These are phyloP conservation scores for Leptoclinus maculatus DNA, from an alignment of 2,797 vertebrate genomes.

Conservation along the genomic window DNA sequence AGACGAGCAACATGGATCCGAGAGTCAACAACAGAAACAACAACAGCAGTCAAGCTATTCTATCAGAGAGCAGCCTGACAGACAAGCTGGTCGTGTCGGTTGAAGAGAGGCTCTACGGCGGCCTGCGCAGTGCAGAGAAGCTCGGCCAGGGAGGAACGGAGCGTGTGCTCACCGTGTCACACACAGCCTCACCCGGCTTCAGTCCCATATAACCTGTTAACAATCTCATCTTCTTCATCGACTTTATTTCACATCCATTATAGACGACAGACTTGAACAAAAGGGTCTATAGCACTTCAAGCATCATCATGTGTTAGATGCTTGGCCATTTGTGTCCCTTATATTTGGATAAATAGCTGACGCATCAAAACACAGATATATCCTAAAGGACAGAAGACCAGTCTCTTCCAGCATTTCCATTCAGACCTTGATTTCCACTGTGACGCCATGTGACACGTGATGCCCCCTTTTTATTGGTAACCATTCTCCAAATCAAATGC, in stretches of 20 bases:
- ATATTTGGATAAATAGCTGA: conserved; percentile 8
- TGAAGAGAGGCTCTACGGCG: conserved; percentile 87
- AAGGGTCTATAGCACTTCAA: conserved; percentile 32
- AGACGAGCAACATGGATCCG: conserved; percentile 67
- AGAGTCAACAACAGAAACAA: conserved; percentile 79
- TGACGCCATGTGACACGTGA: conserved; percentile 67
- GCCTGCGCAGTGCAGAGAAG: conserved; percentile 73
- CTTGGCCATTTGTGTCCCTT: background rate
- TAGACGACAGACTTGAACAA: conserved; percentile 3
- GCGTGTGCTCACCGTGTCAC: conserved; percentile 74
- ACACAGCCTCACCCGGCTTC: conserved; percentile 87
- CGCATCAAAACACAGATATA: conserved; percentile 16
- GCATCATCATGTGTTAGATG: conserved; percentile 9
- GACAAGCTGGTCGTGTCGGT: conserved; percentile 86
- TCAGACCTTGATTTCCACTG: conserved; percentile 68
- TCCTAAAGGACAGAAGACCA: conserved; percentile 18
- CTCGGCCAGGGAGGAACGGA: conserved; percentile 69
- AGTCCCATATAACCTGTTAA: conserved; percentile 83
- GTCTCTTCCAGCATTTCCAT: conserved; percentile 47
- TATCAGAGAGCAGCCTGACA: conserved; percentile 75
- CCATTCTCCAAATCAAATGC: conserved; percentile 29
- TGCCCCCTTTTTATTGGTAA: conserved; percentile 45
- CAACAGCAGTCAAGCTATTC: conserved; percentile 78
- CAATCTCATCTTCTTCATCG: background rate
- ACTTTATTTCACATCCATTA: conserved; percentile 15